Percentiles rank a stretch among this genome's conserved stretches.
Evolutionary conservation across 2,797 vertebrate species (phyloP).

Genomic region (Staurois parvus): DNA sequence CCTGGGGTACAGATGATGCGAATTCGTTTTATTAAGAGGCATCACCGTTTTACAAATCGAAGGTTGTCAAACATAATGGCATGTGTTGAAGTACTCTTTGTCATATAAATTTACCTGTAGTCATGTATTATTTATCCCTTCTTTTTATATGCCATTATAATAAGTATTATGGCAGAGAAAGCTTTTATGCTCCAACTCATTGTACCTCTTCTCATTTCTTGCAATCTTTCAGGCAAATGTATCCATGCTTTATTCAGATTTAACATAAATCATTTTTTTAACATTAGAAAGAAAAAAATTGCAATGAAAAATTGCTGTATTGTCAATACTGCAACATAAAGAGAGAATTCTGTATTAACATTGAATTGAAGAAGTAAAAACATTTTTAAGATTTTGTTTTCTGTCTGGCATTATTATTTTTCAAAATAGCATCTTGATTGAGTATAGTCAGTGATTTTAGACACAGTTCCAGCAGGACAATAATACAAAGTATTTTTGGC

Average conservation of each 20-base stretch:
- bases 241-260: conserved; percentile 82
- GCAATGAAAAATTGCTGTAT: conserved; percentile 72
- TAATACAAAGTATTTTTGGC: too few relatives aligned
- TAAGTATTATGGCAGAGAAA: conserved; percentile 89
- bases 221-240: conserved; percentile 82
- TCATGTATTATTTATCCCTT: conserved; percentile 91
- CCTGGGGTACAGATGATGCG: conserved; percentile 67
- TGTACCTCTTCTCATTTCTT: conserved; percentile 81
- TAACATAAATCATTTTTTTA: conserved; percentile 80
- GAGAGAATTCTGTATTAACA: conserved; percentile 66
- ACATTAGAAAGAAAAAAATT: conserved; percentile 82
- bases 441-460: not conserved
- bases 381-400: not conserved
- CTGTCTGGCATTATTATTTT: not conserved
- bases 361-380: not conserved
- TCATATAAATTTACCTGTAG: conserved; percentile 88
- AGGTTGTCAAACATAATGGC: conserved; percentile 86
- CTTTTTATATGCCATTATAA: conserved; percentile 94
- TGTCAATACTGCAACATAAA: conserved; percentile 72
- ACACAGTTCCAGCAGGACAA: too few relatives aligned
- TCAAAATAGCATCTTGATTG: not conserved
- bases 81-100: conserved; percentile 85
- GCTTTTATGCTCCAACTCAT: conserved; percentile 84
- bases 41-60: conserved; percentile 79
- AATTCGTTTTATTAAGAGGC: conserved; percentile 80